A percentile compares a stretch with the other conserved stretches of the same genome.
Evolutionary conservation across 1,140 invertebrate genomes (phyloP).

Genomic region (Mercenaria mercenaria): DNA sequence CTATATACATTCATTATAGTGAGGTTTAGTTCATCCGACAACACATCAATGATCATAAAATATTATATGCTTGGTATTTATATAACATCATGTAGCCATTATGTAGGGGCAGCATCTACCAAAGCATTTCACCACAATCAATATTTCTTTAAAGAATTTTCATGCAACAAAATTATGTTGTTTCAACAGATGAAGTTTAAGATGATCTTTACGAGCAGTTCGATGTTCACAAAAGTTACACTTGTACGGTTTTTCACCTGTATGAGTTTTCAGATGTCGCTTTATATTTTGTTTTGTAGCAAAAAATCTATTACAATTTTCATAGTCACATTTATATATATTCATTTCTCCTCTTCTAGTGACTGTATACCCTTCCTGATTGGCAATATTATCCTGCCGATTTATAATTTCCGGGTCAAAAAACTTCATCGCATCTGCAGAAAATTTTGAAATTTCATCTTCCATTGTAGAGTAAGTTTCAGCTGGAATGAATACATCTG

Average conservation of each 20-base stretch:
- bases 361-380: background rate
- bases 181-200: background rate
- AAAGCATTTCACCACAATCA: too few species aligned
- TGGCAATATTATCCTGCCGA: too few species aligned
- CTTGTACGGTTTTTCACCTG: background rate
- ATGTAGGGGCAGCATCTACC: too few species aligned
- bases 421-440: background rate
- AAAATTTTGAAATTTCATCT: background rate
- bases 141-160: too few species aligned
- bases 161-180: background rate
- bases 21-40: too few species aligned
- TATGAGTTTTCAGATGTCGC: background rate
- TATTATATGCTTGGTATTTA: too few species aligned
- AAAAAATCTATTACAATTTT: background rate
- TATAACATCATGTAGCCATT: too few species aligned
- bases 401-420: background rate
- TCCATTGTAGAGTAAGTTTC: background rate
- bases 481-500: background rate
- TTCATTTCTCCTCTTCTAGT: background rate
- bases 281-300: background rate
- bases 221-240: background rate
- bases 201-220: background rate
- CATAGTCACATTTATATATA: background rate
- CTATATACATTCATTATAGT: too few species aligned
- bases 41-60: too few species aligned